Percentiles rank a stretch among this genome's conserved stretches.
These are phyloP conservation scores for Cynocephalus volans DNA, from an alignment of 2,113 vertebrate genomes.

Conservation along the genomic window DNA sequence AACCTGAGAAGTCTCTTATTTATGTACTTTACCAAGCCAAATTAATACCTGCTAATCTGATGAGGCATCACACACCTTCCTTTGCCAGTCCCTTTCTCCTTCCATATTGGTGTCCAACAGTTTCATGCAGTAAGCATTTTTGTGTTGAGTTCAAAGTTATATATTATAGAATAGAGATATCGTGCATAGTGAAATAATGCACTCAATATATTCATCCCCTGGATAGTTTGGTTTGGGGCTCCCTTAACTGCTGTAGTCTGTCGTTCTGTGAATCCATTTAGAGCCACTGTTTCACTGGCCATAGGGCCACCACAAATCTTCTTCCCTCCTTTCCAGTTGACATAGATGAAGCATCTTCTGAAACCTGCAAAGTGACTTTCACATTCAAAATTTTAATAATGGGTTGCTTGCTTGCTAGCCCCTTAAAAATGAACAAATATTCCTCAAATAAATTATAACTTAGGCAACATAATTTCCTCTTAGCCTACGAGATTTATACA, in stretches of 20 bases:
- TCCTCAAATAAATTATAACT: neutral
- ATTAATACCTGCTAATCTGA: slow-evolving; percentile 84
- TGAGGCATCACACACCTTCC: slow-evolving; percentile 73
- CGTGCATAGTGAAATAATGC: neutral
- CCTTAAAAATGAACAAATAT: neutral
- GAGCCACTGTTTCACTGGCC: neutral
- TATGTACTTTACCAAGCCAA: slow-evolving; percentile 82
- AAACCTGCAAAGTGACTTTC: neutral
- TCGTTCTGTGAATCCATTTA: neutral
- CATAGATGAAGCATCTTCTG: neutral
- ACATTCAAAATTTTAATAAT: neutral
- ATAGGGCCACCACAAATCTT: neutral
- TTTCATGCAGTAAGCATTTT: slow-evolving; percentile 53
- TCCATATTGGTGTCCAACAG: slow-evolving; percentile 75
- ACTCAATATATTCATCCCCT: neutral
- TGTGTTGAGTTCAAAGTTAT: neutral
- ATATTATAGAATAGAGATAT: neutral
- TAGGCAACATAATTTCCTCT: neutral
- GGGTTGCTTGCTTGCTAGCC: neutral
- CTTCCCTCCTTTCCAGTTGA: neutral
- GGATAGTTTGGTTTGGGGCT: neutral
- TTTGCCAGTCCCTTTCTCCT: slow-evolving; percentile 72
- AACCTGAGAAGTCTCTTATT: slow-evolving; percentile 77
- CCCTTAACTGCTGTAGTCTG: neutral
- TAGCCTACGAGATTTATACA: neutral